Conservation (phyloP, 2,888 invertebrate species). For the Tuta absoluta region DNA sequence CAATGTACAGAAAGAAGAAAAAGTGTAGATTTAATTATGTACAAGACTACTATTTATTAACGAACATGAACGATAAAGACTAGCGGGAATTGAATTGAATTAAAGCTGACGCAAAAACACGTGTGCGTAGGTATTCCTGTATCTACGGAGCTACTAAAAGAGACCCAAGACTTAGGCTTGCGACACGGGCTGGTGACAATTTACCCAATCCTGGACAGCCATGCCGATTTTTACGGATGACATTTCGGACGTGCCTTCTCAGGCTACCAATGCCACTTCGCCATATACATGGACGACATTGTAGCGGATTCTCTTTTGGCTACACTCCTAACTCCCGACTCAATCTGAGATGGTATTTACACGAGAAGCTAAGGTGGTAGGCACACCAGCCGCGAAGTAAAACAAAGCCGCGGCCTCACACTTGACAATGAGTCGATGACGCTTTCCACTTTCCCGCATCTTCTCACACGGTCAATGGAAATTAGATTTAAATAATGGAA, state of each 20-base stretch:
- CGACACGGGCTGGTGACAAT: too few relatives aligned
- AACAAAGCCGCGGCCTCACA: constrained; percentile 66
- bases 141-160: too few relatives aligned
- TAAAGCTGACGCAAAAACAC: too few relatives aligned
- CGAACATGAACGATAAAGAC: background rate
- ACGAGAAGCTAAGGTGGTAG: constrained; percentile 53
- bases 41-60: background rate
- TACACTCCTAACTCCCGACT: constrained; percentile 19
- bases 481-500: too few relatives aligned
- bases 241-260: too few relatives aligned
- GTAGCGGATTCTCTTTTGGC: background rate
- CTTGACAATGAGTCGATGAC: constrained; percentile 69
- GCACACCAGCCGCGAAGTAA: constrained; percentile 24
- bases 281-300: too few relatives aligned
- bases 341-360: constrained; percentile 49
- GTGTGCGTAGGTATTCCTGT: too few relatives aligned
- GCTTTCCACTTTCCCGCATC: constrained; percentile 75
- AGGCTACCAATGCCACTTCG: too few relatives aligned
- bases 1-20: constrained; percentile 40
- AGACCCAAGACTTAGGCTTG: too few relatives aligned
- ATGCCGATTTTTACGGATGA: too few relatives aligned
- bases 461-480: constrained; percentile 56
- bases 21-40: background rate
- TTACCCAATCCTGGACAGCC: too few relatives aligned
- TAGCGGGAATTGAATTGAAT: too few relatives aligned